Percentiles rank a stretch among this genome's conserved stretches.
These are phyloP conservation scores for Microcebus jonahi DNA, from an alignment of 2,113 vertebrate species.

Conservation along the genomic window DNA sequence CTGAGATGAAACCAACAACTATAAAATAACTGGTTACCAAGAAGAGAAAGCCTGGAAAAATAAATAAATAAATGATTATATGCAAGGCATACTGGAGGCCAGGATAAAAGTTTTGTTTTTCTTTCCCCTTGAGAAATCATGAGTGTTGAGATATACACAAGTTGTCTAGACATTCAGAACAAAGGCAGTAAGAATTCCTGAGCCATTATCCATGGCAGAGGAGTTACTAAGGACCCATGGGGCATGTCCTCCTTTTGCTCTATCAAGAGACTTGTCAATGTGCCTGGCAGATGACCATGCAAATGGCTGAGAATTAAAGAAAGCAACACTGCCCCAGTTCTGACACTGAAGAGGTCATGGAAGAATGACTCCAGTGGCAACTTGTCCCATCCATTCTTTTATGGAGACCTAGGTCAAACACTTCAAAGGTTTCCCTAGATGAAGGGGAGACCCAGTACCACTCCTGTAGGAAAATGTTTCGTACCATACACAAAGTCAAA, in stretches of 20 bases:
- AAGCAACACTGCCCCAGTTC: not conserved
- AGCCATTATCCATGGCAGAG: not conserved
- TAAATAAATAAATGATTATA: not conserved
- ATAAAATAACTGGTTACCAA: not conserved
- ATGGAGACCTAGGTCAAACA: not conserved
- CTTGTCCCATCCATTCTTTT: not conserved
- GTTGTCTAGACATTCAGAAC: not conserved
- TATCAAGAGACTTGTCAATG: not conserved
- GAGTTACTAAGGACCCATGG: not conserved
- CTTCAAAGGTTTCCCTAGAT: not conserved
- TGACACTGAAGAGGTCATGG: not conserved
- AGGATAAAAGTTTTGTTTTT: not conserved
- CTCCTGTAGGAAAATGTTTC: not conserved
- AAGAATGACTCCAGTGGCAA: not conserved
- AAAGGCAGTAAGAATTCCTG: not conserved
- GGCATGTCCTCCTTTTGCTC: not conserved
- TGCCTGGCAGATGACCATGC: not conserved
- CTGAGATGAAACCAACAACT: not conserved
- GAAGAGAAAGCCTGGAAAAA: no score
- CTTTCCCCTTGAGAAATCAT: not conserved
- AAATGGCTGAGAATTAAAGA: not conserved
- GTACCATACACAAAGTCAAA: constrained; percentile 29
- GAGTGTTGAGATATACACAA: not conserved
- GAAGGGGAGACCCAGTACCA: not conserved
- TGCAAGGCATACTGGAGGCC: not conserved